A percentile compares a stretch with the other conserved stretches of the same genome.
phyloP scores from a whole-genome alignment of 1,140 invertebrate genomes.

The Tribolium madens region DNA sequence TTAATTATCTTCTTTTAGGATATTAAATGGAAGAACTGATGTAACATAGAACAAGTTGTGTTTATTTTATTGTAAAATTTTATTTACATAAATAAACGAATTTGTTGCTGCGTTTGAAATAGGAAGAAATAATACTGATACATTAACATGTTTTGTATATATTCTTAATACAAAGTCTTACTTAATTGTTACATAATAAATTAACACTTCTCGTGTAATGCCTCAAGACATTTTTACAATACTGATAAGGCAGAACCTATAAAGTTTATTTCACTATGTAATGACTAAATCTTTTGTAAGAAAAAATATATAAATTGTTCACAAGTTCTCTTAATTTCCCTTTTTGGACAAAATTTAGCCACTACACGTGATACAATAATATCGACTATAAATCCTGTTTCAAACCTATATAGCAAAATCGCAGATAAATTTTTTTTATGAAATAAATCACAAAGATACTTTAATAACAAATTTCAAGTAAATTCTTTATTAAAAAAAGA shows the following conservation, averaged over 20 bases:
- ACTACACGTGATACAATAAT: too few species aligned
- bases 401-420: too few species aligned
- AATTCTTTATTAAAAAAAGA: too few species aligned
- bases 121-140: constrained; percentile 55
- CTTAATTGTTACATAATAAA: constrained; percentile 12
- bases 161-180: constrained; percentile 21
- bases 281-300: not conserved
- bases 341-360: too few species aligned
- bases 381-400: too few species aligned
- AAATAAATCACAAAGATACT: too few species aligned
- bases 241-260: too few species aligned
- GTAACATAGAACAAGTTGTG: not conserved
- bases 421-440: too few species aligned
- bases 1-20: not conserved
- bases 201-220: constrained; percentile 13
- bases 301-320: too few species aligned
- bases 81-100: constrained; percentile 46
- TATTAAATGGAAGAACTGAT: constrained; percentile 32
- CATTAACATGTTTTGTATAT: constrained; percentile 48
- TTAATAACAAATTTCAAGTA: too few species aligned
- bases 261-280: not conserved
- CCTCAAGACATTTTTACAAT: not conserved
- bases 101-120: constrained; percentile 43
- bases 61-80: constrained; percentile 13
- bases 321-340: too few species aligned